Evolutionary conservation across 1,140 invertebrate genomes (phyloP), one percentile per base, ranked within the genome.

Genomic region (Aleiodes sp.): DNA sequence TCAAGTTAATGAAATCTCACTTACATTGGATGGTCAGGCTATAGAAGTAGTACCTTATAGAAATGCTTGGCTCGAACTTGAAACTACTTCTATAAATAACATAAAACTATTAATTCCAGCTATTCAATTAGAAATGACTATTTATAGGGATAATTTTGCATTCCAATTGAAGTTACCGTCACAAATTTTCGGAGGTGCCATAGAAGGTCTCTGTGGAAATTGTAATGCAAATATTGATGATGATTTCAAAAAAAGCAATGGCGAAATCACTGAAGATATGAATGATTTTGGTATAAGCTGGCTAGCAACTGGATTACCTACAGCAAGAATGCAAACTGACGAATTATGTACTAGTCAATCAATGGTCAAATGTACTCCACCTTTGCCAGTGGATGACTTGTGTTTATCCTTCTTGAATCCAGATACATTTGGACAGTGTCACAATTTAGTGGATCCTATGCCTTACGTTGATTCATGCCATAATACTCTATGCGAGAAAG

Each of bases 131-230:
- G 83, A 86, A 70, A 71, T 86, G 4, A 73, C 73, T 0, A 65
- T 41, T 56, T 76, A 74, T 26, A 37, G 60, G 19, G 78, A 87
- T 0, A 88, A 89, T 41, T 84, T 91, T 74, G 89, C 88, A 12
- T 92, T 93, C 70, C 84, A 83, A 0, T 82, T 94, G 1, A 88
- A 86, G 65, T 35, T 90, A 2, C 93, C 94, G 0, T 94, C 93
- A 0, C 89, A 90, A 52, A 85, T 91, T 19, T 95, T 94, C 80
- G 88, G 87, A 10, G 90, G 90, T 66, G 89, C 89, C 61, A 90
- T 92, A 29, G 92, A 94, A 82, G 94, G 94, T 37, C 81, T 95
- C 0, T 95, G 94, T 79, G 94, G 94, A 60, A 88, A 91, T 71
- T 95, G 94, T 78, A 92, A 94, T 72, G 87, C 87, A 9, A 87